phyloP scores from a whole-genome alignment of 1,140 invertebrate species.

The Aphelinus certus region DNA sequence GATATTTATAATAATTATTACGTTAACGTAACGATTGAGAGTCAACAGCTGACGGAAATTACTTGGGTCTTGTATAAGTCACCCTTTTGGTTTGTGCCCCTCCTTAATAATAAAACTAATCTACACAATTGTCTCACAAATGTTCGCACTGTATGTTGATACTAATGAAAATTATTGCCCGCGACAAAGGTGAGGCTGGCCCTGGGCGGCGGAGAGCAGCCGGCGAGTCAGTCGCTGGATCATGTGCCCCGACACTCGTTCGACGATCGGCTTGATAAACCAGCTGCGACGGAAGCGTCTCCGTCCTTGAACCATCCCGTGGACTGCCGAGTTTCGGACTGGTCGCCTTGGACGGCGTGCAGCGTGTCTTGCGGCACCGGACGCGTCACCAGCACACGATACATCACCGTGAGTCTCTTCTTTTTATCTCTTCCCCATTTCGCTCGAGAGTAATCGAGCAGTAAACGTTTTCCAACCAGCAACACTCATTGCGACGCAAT shows the following conservation, averaged over 20 bases:
- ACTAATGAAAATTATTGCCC: background rate
- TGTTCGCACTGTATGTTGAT: background rate
- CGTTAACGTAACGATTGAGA: too few relatives aligned
- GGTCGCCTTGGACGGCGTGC: constrained; percentile 81
- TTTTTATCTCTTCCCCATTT: too few relatives aligned
- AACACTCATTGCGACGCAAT: too few relatives aligned
- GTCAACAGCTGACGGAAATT: too few relatives aligned
- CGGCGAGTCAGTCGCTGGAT: background rate
- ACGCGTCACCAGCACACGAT: constrained; percentile 68
- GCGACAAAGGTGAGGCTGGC: constrained; percentile 1
- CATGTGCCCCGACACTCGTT: background rate
- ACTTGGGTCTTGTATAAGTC: too few relatives aligned
- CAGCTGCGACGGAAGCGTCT: too few relatives aligned
- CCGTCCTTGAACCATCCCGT: constrained; percentile 46
- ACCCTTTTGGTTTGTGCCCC: too few relatives aligned
- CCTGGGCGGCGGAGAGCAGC: background rate
- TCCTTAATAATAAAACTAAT: too few relatives aligned
- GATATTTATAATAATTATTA: too few relatives aligned
- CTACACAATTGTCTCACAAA: too few relatives aligned
- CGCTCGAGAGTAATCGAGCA: too few relatives aligned
- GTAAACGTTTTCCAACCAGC: too few relatives aligned
- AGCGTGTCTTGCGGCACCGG: constrained; percentile 77
- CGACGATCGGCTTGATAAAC: background rate
- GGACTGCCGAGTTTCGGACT: constrained; percentile 76
- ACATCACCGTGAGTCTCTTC: constrained; percentile 65